phyloP scores from a whole-genome alignment of 2,113 vertebrate genomes.

The Prochilodus magdalenae region DNA sequence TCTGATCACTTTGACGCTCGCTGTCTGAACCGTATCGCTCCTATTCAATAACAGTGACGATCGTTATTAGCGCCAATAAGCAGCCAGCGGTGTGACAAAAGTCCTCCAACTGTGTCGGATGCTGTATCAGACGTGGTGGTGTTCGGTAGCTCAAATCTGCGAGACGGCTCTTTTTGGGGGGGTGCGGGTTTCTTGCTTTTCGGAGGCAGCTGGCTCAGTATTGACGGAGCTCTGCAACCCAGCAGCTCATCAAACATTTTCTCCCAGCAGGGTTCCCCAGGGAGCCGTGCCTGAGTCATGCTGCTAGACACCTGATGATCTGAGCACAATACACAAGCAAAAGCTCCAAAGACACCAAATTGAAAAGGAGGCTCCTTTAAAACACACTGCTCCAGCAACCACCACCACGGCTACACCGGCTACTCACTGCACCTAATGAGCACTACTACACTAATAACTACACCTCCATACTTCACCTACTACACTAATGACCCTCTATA shows the following conservation, averaged over 20 bases:
- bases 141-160: constrained; percentile 11
- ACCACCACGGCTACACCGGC: background rate
- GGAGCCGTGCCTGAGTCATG: constrained; percentile 24
- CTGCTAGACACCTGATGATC: constrained; percentile 43
- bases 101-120: background rate
- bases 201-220: background rate
- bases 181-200: constrained; percentile 18
- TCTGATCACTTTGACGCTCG: background rate
- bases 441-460: too few relatives aligned
- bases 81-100: background rate
- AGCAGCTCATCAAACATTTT: constrained; percentile 36
- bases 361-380: background rate
- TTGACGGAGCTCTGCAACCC: background rate
- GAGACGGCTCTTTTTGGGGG: background rate
- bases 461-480: too few relatives aligned
- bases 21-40: background rate
- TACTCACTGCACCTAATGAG: too few relatives aligned
- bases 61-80: background rate
- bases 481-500: too few relatives aligned
- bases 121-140: constrained; percentile 6
- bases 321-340: constrained; percentile 19
- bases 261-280: constrained; percentile 27
- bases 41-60: background rate
- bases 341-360: background rate
- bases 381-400: background rate